These are phyloP conservation scores for Gambusia yucatana DNA, from an alignment of 2,797 vertebrate species.

Conservation along the genomic window DNA sequence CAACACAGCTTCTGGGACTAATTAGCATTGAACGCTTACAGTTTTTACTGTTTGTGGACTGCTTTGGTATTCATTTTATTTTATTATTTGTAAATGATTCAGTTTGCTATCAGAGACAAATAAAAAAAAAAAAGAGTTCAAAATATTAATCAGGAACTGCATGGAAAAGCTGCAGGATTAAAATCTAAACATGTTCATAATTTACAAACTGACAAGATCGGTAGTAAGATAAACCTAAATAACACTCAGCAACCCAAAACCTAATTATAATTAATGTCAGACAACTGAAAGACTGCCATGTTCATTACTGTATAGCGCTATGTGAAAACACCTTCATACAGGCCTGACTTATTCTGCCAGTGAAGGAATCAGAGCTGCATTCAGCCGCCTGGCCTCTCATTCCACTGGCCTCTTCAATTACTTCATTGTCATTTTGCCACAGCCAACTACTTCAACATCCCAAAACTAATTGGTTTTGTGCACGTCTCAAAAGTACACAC, in stretches of 20 bases:
- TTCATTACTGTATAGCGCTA: slow-evolving; percentile 57
- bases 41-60: not conserved
- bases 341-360: slow-evolving; percentile 40
- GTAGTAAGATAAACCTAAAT: slow-evolving; percentile 1
- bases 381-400: slow-evolving; percentile 70
- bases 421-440: slow-evolving; percentile 73
- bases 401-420: slow-evolving; percentile 74
- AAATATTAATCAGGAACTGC: not conserved
- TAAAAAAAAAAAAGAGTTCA: not conserved
- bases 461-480: slow-evolving; percentile 80
- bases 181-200: not conserved
- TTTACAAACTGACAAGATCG: not conserved
- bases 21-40: not conserved
- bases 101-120: not conserved
- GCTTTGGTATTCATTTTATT: not conserved
- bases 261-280: slow-evolving; percentile 25
- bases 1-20: slow-evolving; percentile 1
- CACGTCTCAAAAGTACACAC: slow-evolving; percentile 57
- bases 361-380: slow-evolving; percentile 65
- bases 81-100: not conserved
- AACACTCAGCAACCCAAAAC: slow-evolving; percentile 23
- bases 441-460: slow-evolving; percentile 62
- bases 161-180: not conserved
- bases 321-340: slow-evolving; percentile 49
- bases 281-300: slow-evolving; percentile 36